A percentile compares a stretch with the other conserved stretches of the same genome.
Evolutionary conservation across 2,797 vertebrate species (phyloP).

Genomic region (Mastacembelus armatus): DNA sequence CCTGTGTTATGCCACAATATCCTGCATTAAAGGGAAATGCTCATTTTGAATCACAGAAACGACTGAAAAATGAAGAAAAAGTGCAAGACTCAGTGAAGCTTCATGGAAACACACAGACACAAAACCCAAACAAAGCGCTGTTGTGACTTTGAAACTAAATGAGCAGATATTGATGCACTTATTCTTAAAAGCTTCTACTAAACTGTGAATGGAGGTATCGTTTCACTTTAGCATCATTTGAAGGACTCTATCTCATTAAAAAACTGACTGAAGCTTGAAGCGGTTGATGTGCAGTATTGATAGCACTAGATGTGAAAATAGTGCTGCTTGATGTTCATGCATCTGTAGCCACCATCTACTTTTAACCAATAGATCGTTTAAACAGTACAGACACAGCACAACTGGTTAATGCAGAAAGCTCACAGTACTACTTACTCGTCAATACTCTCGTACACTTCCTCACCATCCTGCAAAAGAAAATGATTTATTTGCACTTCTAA

Average conservation of each 20-base stretch:
- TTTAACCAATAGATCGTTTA: background rate
- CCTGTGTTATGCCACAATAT: background rate
- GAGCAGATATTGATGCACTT: background rate
- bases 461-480: slow-evolving; percentile 69
- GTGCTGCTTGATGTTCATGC: background rate
- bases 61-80: background rate
- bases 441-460: slow-evolving; percentile 81
- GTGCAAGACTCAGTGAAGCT: background rate
- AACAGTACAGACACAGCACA: background rate
- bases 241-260: too few species aligned
- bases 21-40: slow-evolving; percentile 17
- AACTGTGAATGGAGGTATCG: background rate
- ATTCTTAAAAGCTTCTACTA: background rate
- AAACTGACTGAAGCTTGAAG: too few species aligned
- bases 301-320: background rate
- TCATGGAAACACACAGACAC: background rate
- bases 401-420: background rate
- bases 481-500: background rate
- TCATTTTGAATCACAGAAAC: slow-evolving; percentile 1
- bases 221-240: background rate
- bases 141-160: background rate
- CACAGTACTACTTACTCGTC: slow-evolving; percentile 84
- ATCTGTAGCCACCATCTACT: slow-evolving; percentile 13
- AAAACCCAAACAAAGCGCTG: background rate
- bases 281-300: background rate